These are phyloP conservation scores for Encarsia formosa DNA, from an alignment of 2,888 invertebrate species.

Conservation along the genomic window DNA sequence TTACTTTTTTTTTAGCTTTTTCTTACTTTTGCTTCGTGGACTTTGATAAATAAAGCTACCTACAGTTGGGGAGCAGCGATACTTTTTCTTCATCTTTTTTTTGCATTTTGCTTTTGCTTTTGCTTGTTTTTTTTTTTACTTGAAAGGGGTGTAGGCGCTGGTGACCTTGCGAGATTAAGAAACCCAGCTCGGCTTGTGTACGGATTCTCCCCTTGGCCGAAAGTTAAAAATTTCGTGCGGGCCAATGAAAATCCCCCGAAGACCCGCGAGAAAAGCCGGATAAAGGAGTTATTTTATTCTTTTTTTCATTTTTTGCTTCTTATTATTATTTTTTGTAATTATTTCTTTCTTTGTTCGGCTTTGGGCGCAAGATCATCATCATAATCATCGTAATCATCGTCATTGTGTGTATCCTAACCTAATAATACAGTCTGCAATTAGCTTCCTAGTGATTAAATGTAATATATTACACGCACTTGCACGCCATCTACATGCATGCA, in stretches of 20 bases:
- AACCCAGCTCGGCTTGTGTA: constrained; percentile 19
- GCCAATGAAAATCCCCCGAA: constrained; percentile 17
- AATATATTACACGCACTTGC: constrained; percentile 49
- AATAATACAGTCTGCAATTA: constrained; percentile 50
- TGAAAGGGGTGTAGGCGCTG: constrained; percentile 32
- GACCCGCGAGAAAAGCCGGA: constrained; percentile 20
- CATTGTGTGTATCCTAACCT: constrained; percentile 38
- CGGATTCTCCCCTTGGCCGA: constrained; percentile 17
- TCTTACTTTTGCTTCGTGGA: constrained; percentile 29
- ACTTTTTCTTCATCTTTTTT: constrained; percentile 24
- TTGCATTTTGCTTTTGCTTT: neutral
- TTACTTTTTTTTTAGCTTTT: constrained; percentile 9
- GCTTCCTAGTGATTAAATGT: constrained; percentile 42
- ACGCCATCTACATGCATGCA: constrained; percentile 35
- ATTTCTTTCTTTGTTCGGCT: constrained; percentile 10
- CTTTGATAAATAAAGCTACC: constrained; percentile 51
- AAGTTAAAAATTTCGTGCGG: no score
- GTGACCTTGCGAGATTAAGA: constrained; percentile 37
- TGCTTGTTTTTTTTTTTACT: constrained; percentile 6
- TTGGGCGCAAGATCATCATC: neutral
- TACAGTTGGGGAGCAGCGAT: constrained; percentile 42
- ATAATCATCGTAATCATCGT: constrained; percentile 28
- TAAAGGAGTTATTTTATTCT: neutral
- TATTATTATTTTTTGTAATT: neutral
- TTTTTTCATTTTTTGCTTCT: neutral